phyloP scores from a whole-genome alignment of 2,113 vertebrate species.

The Tragelaphus strepsiceros region DNA sequence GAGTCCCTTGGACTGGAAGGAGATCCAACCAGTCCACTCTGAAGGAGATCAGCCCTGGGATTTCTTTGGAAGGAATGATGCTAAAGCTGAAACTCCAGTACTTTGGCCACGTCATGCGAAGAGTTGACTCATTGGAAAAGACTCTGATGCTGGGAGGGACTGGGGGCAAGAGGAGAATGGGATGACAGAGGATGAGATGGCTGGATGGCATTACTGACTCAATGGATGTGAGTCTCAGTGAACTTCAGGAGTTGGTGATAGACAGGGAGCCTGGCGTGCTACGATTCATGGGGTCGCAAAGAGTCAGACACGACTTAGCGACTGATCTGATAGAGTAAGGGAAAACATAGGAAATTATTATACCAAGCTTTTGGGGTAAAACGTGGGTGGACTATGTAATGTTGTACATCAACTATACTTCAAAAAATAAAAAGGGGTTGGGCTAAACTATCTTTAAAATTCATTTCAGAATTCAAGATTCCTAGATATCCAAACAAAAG shows the following conservation, averaged over 20 bases:
- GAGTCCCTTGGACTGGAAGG: background rate
- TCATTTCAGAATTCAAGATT: constrained; percentile 14
- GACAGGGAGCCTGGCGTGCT: too few relatives aligned
- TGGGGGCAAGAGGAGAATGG: too few relatives aligned
- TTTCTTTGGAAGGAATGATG: background rate
- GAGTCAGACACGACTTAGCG: too few relatives aligned
- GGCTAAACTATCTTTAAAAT: background rate
- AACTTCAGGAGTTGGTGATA: background rate
- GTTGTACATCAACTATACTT: background rate
- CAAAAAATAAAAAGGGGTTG: background rate
- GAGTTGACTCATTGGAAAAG: too few relatives aligned
- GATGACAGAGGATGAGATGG: too few relatives aligned
- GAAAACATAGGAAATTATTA: background rate
- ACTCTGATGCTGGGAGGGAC: too few relatives aligned
- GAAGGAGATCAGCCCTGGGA: background rate
- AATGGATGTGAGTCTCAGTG: too few relatives aligned
- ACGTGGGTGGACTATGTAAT: background rate
- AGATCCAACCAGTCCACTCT: background rate
- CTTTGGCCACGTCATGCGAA: background rate
- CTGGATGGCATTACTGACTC: too few relatives aligned
- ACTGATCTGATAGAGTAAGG: background rate
- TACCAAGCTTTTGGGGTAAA: background rate
- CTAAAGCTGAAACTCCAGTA: background rate
- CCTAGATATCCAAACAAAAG: background rate
- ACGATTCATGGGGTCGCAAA: too few relatives aligned